Evolutionary conservation across 92 coral and sea anemone genomes (phyloP), one percentile per base, ranked within the genome.

Genomic region (Porites evermanni): DNA sequence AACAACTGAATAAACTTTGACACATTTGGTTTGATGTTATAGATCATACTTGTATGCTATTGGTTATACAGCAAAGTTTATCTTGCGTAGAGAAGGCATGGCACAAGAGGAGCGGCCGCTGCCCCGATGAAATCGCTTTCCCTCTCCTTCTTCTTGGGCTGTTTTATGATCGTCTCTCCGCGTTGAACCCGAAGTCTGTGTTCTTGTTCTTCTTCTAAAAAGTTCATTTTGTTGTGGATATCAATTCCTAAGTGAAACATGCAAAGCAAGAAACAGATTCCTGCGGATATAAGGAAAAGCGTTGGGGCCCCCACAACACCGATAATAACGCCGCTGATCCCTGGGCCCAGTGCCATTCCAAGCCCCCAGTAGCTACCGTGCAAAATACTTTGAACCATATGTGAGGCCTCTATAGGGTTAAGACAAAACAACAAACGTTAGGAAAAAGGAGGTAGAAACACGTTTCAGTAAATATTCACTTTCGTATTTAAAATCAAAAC

Each of bases 81-180:
- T 67, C 84, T 89, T 14, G 86, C 98, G 77, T 94, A 94, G 67
- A 94, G 91, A 0, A 94, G 93, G 90, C 98, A 94, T 79, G 98
- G 98, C 84, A 94, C 98, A 20, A 94, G 59, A 12, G 98, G 98
- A 23, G 98, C 98, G 54, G 98, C 98, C 87, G 95, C 94, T 86
- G 98, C 98, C 75, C 98, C 95, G n/a, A 94, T 90, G 13, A 92
- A 92, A 53, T 84, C 72, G 21, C 79, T 88, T 12, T 88, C 64
- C 21, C 79, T 72, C 18, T 67, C 88, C 74, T 81, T 86, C 65
- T 54, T 68, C 85, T 78, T 85, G 65, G 73, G 21, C 12, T 68
- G 70, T 76, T 74, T 74, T 10, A 64, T n/a, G 38, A 53, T 64
- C 24, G 13, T 29, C 18, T 91, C 93, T 59, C 94, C 89, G 50